Conservation (phyloP, 92 coral and sea anemone species). For the Paragorgia papillata region DNA sequence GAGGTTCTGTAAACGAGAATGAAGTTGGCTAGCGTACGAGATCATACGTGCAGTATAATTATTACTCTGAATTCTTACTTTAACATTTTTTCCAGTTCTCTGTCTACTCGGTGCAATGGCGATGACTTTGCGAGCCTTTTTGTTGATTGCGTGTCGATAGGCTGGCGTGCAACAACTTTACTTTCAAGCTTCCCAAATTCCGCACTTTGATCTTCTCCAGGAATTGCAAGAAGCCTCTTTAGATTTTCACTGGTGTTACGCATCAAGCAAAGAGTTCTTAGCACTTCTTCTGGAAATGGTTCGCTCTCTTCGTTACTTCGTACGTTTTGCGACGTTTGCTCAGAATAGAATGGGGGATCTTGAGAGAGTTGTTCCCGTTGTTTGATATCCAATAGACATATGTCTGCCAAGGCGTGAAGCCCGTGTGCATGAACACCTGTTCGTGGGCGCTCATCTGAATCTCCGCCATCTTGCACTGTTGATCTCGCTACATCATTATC, state of each 20-base stretch:
- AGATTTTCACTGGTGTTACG: slow-evolving; percentile 42
- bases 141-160: background rate
- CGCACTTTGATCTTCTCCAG: slow-evolving; percentile 48
- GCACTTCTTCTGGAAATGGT: slow-evolving; percentile 47
- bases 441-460: background rate
- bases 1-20: no score
- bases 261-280: slow-evolving; percentile 46
- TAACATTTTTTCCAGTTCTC: slow-evolving; percentile 92
- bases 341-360: background rate
- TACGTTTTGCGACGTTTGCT: background rate
- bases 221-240: slow-evolving; percentile 42
- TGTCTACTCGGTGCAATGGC: slow-evolving; percentile 74
- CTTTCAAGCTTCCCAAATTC: slow-evolving; percentile 32
- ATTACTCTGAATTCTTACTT: slow-evolving; percentile 71
- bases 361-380: slow-evolving; percentile 29
- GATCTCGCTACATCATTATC: background rate
- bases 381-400: slow-evolving; percentile 61
- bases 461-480: background rate
- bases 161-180: slow-evolving; percentile 8
- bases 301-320: slow-evolving; percentile 21
- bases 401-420: slow-evolving; percentile 94
- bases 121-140: slow-evolving; percentile 29
- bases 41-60: no score
- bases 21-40: no score
- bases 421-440: slow-evolving; percentile 55